Evolutionary conservation across 1,140 invertebrate species (phyloP).

Genomic region (Zophobas morio): DNA sequence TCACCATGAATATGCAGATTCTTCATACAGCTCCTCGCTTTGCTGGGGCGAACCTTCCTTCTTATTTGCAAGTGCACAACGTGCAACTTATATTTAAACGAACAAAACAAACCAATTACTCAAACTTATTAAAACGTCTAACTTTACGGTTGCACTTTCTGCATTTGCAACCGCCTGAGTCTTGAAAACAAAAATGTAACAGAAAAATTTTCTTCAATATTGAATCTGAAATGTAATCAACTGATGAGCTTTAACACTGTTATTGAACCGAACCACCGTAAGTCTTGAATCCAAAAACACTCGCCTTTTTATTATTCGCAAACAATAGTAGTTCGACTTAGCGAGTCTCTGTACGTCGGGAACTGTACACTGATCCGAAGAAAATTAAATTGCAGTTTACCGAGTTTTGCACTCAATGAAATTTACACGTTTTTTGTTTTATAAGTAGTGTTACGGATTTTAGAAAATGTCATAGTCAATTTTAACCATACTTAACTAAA

Average conservation of each 20-base stretch:
- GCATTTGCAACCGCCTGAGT: too few species aligned
- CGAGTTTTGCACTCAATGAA: conserved; percentile 3
- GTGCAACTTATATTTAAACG: background rate
- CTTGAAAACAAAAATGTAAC: too few species aligned
- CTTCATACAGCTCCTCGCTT: conserved; percentile 39
- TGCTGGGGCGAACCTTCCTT: conserved; percentile 16
- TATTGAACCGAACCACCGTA: conserved; percentile 30
- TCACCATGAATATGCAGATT: conserved; percentile 51
- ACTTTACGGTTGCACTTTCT: conserved; percentile 4
- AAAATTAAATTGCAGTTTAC: conserved; percentile 25
- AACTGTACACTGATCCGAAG: background rate
- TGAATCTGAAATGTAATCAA: conserved; percentile 30
- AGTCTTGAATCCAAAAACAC: conserved; percentile 25
- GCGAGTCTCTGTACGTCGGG: conserved; percentile 12
- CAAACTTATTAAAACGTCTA: background rate
- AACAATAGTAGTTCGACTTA: conserved; percentile 14
- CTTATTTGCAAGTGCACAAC: conserved; percentile 24
- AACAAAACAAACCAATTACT: too few species aligned
- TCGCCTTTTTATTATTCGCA: conserved; percentile 31
- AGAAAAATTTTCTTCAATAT: conserved; percentile 16
- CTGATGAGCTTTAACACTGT: conserved; percentile 10
- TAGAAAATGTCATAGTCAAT: background rate
- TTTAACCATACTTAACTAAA: too few species aligned
- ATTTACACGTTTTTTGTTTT: conserved; percentile 8
- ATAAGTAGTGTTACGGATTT: background rate